A percentile compares a stretch with the other conserved stretches of the same genome.
Conservation (phyloP, 35 echinoderm and acorn worm genomes). For the Stichopus chloronotus region DNA sequence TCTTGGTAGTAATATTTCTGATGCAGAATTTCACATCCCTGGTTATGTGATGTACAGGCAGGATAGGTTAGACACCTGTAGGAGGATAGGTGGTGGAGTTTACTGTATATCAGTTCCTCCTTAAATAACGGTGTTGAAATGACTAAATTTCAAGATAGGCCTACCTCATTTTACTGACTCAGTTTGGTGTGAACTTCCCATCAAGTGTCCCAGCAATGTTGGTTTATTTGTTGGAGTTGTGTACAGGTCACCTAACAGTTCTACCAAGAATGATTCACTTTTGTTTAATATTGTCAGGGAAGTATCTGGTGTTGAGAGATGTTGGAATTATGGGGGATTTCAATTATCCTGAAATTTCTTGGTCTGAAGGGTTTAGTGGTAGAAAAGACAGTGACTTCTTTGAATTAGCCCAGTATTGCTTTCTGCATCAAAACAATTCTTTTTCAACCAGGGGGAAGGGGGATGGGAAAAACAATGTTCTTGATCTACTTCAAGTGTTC, state of each 20-base stretch:
- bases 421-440: background rate
- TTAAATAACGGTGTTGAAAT: background rate
- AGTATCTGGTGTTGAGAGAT: background rate
- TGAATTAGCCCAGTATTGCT: background rate
- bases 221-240: background rate
- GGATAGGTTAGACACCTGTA: slow-evolving; percentile 1
- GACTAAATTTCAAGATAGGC: background rate
- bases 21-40: background rate
- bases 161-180: background rate
- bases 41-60: background rate
- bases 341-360: background rate
- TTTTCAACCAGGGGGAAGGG: background rate
- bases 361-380: background rate
- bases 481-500: too few species aligned
- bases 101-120: background rate
- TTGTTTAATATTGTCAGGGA: background rate
- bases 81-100: background rate
- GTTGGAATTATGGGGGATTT: background rate
- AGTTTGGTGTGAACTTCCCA: background rate
- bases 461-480: too few species aligned
- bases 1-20: background rate
- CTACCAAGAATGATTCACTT: background rate
- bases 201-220: background rate
- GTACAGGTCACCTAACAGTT: background rate
- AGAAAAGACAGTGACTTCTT: background rate